These are phyloP conservation scores for Ctenochaetus hawaiiensis DNA, from an alignment of 2,797 vertebrate species.

Conservation along the genomic window DNA sequence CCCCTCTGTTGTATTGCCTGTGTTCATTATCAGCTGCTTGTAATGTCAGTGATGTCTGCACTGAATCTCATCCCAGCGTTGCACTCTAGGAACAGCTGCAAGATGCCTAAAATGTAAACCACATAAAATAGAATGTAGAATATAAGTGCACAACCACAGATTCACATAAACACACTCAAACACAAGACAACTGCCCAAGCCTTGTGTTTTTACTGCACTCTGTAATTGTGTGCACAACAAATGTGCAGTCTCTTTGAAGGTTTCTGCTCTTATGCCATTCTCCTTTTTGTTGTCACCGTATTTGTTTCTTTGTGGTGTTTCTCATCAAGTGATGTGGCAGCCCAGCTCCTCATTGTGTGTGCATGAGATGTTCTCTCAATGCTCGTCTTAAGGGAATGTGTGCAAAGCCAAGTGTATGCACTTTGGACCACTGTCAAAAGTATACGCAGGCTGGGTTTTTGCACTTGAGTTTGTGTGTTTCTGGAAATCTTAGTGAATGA, in stretches of 20 bases:
- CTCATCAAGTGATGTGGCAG: constrained; percentile 27
- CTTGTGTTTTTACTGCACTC: constrained; percentile 55
- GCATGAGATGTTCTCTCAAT: not conserved
- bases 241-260: constrained; percentile 58
- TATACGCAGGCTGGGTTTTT: not conserved
- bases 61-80: not conserved
- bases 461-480: not conserved
- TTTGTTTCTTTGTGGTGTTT: constrained; percentile 6
- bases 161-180: constrained; percentile 15
- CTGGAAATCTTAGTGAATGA: constrained; percentile 3
- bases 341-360: constrained; percentile 23
- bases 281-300: constrained; percentile 36
- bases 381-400: constrained; percentile 2
- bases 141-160: constrained; percentile 19
- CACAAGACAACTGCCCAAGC: constrained; percentile 3
- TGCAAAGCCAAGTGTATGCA: not conserved
- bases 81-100: constrained; percentile 12
- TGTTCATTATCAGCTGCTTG: constrained; percentile 9
- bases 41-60: not conserved
- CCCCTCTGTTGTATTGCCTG: not conserved
- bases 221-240: constrained; percentile 63
- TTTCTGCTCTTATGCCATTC: constrained; percentile 20
- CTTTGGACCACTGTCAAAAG: not conserved
- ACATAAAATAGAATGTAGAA: constrained; percentile 2
- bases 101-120: constrained; percentile 25